Evolutionary conservation across 2,797 vertebrate genomes (phyloP).

Genomic region (Myiothlypis coronata): DNA sequence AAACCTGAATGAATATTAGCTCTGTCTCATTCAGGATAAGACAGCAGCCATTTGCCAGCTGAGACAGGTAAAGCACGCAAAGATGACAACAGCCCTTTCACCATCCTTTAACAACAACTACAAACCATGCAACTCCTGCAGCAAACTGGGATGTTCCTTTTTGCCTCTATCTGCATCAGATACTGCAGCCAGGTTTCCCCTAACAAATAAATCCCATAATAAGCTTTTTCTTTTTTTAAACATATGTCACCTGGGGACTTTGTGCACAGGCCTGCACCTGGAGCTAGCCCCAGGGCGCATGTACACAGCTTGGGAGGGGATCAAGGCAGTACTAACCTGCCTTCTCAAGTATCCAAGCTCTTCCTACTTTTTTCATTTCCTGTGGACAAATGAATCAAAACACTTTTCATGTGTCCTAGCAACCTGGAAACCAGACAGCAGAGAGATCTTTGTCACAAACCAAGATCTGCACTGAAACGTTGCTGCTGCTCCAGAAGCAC

Average conservation of each 20-base stretch:
- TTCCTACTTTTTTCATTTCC: background rate
- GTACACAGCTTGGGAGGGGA: background rate
- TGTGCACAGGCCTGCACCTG: background rate
- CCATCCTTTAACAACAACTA: background rate
- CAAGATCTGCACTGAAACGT: background rate
- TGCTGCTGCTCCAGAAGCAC: background rate
- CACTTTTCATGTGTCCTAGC: slow-evolving; percentile 1
- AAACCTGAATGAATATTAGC: background rate
- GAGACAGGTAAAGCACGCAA: background rate
- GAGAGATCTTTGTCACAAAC: background rate
- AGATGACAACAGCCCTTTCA: background rate
- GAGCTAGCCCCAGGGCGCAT: background rate
- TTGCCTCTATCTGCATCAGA: background rate
- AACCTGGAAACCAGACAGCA: background rate
- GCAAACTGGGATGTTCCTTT: background rate
- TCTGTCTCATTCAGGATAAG: background rate
- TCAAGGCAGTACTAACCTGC: slow-evolving; percentile 12
- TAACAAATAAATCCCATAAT: background rate
- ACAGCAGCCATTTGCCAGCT: background rate
- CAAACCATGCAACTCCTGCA: background rate
- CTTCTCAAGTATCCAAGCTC: background rate
- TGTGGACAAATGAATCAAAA: background rate
- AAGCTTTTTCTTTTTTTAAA: background rate
- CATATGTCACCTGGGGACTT: background rate
- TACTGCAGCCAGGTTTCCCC: background rate